A percentile compares a stretch with the other conserved stretches of the same genome.
Conservation (phyloP, 2,797 vertebrate species). For the Periparus ater region DNA sequence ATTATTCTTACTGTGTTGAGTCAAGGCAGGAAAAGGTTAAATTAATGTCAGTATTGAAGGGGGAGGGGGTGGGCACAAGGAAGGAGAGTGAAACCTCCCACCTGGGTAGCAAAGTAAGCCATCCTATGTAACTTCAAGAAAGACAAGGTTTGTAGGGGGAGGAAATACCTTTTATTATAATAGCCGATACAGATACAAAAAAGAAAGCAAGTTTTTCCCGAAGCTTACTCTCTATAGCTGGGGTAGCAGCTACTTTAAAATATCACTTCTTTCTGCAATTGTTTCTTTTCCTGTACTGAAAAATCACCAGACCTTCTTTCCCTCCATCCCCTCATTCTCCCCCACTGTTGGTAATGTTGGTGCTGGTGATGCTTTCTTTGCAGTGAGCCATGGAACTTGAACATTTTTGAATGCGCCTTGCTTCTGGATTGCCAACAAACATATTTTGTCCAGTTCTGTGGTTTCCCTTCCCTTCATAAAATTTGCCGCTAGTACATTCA, state of each 20-base stretch:
- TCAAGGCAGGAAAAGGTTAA: background rate
- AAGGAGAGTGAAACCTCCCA: background rate
- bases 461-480: background rate
- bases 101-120: background rate
- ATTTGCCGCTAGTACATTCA: background rate
- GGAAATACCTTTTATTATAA: background rate
- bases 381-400: background rate
- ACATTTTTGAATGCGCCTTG: background rate
- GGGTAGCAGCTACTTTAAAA: background rate
- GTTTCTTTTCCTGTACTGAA: background rate
- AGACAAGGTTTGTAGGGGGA: background rate
- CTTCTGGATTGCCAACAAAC: background rate
- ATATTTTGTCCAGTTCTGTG: background rate
- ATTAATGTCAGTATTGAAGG: background rate
- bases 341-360: background rate
- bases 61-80: accelerated
- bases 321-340: background rate
- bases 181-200: background rate
- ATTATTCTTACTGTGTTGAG: background rate
- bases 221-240: background rate
- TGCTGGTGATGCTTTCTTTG: background rate
- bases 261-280: background rate
- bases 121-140: background rate
- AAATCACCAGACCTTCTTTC: background rate
- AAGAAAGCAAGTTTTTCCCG: background rate